Conservation (phyloP, 2,888 invertebrate species). For the Sarcophaga rosellei region DNA sequence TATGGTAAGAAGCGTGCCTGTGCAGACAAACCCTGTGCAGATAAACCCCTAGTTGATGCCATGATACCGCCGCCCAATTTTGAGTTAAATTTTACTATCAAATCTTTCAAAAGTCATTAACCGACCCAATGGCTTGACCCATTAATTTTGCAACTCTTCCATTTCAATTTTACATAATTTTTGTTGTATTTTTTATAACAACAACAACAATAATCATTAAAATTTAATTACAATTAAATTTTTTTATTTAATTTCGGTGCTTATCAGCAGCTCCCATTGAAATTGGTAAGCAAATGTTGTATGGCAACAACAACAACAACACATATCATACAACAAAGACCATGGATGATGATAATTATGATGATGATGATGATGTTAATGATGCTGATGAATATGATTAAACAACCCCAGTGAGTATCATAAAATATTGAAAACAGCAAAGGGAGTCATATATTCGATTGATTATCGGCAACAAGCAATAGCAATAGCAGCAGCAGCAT, state of each 20-base stretch:
- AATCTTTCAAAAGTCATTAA: too few species aligned
- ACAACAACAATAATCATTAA: not conserved
- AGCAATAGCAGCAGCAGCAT: not conserved
- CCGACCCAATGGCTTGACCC: not conserved
- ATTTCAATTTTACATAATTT: too few species aligned
- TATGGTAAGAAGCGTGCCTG: too few species aligned
- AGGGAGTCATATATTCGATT: conserved; percentile 10
- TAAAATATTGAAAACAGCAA: conserved; percentile 15
- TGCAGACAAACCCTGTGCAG: too few species aligned
- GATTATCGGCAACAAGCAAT: conserved; percentile 50
- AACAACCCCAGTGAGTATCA: conserved; percentile 41
- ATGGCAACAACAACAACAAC: not conserved
- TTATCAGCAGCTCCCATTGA: conserved; percentile 49
- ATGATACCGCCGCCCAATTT: too few species aligned
- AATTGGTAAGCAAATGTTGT: conserved; percentile 38
- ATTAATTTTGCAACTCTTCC: conserved; percentile 8
- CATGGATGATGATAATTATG: conserved; percentile 1
- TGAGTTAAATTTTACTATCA: too few species aligned
- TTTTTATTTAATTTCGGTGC: not conserved
- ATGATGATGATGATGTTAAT: not conserved
- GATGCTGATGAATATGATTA: conserved; percentile 6
- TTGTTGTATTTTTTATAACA: too few species aligned
- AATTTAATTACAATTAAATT: conserved; percentile 16
- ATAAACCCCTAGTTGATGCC: too few species aligned
- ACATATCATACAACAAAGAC: too few species aligned